Evolutionary conservation across 2,888 invertebrate species (phyloP), one percentile per base, ranked within the genome.

Genomic region (Acronicta aceris): DNA sequence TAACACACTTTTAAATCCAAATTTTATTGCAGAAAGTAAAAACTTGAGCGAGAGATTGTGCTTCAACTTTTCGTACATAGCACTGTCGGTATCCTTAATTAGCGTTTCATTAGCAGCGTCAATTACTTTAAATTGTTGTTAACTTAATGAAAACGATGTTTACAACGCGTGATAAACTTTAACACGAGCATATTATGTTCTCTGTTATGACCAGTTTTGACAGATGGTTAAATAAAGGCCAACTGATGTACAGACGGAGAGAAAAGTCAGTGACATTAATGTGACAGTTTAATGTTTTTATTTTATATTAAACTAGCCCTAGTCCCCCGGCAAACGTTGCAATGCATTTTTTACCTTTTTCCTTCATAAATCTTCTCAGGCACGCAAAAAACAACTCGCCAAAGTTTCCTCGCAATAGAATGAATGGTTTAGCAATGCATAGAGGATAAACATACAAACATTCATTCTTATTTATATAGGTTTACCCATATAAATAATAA

Each of bases 81-180:
- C 27, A 27, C 27, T 46, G 38, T 46, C 57, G 38, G 38, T 53
- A 33, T 17, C 27, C 36, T 21, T 62, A 73, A 68, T 71, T 47
- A 63, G 40, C 8, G n/a, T 33, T 56, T 61, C 51, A 61, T 58
- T 47, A 59, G 48, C 36, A 48, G 56, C 54, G 57, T 52, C 59
- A 67, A 74, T 69, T 71, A 68, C 55, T 75, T 76, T n/a, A 70
- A 66, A 46, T 40, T 45, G 58, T 67, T 53, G 43, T 59, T 53
- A 50, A 53, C 49, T 81, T 51, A 83, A 89, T 87, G 82, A 86
- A 82, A 73, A 75, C 59, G 71, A 72, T 89, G 86, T 90, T 90
- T 89, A 88, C 84, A 62, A 52, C 78, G 72, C 57, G 73, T 78
- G 89, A 89, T 90, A 90, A 89, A 90, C 90, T 89, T 87, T 89